These are phyloP conservation scores for Amblyornis subalaris DNA, from an alignment of 2,113 vertebrate genomes.

Conservation along the genomic window DNA sequence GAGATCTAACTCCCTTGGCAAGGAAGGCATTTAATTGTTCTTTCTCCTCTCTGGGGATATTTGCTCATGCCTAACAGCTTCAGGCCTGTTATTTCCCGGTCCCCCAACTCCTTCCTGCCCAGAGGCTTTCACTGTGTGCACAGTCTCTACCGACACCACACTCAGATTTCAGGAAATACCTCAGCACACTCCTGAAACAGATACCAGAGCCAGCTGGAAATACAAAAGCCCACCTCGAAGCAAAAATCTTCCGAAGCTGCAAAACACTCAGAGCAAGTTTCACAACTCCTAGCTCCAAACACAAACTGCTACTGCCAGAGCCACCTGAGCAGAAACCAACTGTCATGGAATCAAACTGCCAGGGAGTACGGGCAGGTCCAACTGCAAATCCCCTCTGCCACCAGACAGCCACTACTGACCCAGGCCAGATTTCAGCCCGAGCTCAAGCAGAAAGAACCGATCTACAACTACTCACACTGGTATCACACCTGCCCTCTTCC, in stretches of 20 bases:
- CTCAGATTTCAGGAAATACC: constrained; percentile 3
- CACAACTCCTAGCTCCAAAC: background rate
- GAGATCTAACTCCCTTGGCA: background rate
- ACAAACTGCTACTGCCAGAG: background rate
- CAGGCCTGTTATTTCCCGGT: background rate
- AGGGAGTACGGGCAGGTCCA: fast-evolving
- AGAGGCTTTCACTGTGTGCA: background rate
- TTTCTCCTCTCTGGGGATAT: background rate
- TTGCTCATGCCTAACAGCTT: background rate
- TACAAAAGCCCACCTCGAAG: background rate
- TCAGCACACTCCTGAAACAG: background rate
- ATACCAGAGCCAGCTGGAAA: background rate
- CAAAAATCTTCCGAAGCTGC: background rate
- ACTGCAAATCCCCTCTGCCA: background rate
- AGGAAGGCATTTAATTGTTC: background rate
- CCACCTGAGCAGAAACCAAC: background rate
- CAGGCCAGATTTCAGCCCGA: background rate
- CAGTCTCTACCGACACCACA: fast-evolving
- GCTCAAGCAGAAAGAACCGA: background rate
- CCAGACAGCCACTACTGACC: background rate
- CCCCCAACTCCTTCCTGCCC: background rate
- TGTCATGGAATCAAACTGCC: background rate
- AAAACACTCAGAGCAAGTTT: background rate
- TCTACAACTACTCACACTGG: background rate
- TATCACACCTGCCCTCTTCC: background rate